Percentiles rank a stretch among this genome's conserved stretches.
These are phyloP conservation scores for Lasioglossum zephyrum DNA, from an alignment of 2,888 invertebrate genomes.

Conservation along the genomic window DNA sequence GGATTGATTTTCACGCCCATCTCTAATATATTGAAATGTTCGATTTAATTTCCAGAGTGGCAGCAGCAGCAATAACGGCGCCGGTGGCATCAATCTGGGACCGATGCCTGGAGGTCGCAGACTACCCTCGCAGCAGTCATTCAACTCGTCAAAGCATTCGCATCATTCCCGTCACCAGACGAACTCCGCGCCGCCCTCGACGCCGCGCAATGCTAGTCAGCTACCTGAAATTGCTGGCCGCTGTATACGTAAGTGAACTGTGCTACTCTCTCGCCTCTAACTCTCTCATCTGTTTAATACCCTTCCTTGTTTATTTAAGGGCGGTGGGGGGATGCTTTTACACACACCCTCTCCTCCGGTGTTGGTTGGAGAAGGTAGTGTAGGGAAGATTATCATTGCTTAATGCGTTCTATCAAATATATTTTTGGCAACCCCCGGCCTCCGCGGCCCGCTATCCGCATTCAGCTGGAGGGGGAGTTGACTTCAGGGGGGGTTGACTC, in stretches of 20 bases:
- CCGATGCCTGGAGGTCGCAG: slow-evolving; percentile 76
- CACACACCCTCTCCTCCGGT: too few species aligned
- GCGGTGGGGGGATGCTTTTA: too few species aligned
- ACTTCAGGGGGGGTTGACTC: too few species aligned
- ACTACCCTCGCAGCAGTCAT: slow-evolving; percentile 82
- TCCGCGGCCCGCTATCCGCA: too few species aligned
- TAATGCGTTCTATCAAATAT: too few species aligned
- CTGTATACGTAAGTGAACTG: slow-evolving; percentile 78
- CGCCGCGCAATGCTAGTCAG: slow-evolving; percentile 73
- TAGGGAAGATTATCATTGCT: too few species aligned
- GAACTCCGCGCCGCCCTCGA: slow-evolving; percentile 68
- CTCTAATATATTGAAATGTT: not conserved
- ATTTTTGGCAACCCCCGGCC: too few species aligned
- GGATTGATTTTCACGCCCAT: not conserved
- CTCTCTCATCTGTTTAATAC: not conserved
- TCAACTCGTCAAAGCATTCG: slow-evolving; percentile 81
- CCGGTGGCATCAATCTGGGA: slow-evolving; percentile 73
- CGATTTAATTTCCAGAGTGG: slow-evolving; percentile 71
- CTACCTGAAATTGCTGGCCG: slow-evolving; percentile 73
- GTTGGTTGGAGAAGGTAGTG: too few species aligned
- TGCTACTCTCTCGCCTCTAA: not conserved
- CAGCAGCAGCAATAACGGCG: slow-evolving; percentile 79
- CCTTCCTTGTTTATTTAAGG: too few species aligned
- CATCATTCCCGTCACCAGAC: slow-evolving; percentile 76
- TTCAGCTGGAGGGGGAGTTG: too few species aligned